Conservation (phyloP, 2,797 vertebrate genomes). For the Falco cherrug region DNA sequence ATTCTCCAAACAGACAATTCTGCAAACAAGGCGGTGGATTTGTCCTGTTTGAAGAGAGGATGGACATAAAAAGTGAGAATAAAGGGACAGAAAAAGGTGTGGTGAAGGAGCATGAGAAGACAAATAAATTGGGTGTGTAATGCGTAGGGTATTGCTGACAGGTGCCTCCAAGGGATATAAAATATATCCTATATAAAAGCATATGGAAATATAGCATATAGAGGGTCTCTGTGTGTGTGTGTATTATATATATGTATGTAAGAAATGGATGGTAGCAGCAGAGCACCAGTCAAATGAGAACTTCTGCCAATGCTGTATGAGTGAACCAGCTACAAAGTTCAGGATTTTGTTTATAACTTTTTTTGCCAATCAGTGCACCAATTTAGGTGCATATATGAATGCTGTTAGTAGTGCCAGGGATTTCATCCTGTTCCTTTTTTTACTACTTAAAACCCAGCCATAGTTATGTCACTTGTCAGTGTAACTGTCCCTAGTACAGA, state of each 20-base stretch:
- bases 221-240: fast-evolving
- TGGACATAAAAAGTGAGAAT: background rate
- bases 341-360: background rate
- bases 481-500: background rate
- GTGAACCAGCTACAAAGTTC: background rate
- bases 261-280: background rate
- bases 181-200: background rate
- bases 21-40: background rate
- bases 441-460: background rate
- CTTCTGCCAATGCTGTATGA: background rate
- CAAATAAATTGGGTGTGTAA: background rate
- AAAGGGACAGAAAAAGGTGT: background rate
- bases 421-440: background rate
- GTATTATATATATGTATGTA: background rate
- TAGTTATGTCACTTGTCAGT: background rate
- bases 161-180: background rate
- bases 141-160: background rate
- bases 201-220: background rate
- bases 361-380: background rate
- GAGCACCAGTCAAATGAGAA: background rate
- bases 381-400: background rate
- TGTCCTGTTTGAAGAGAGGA: background rate
- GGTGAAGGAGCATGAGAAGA: background rate
- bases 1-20: background rate
- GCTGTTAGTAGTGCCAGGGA: background rate